phyloP scores from a whole-genome alignment of 2,797 vertebrate species.

The Pygocentrus nattereri region DNA sequence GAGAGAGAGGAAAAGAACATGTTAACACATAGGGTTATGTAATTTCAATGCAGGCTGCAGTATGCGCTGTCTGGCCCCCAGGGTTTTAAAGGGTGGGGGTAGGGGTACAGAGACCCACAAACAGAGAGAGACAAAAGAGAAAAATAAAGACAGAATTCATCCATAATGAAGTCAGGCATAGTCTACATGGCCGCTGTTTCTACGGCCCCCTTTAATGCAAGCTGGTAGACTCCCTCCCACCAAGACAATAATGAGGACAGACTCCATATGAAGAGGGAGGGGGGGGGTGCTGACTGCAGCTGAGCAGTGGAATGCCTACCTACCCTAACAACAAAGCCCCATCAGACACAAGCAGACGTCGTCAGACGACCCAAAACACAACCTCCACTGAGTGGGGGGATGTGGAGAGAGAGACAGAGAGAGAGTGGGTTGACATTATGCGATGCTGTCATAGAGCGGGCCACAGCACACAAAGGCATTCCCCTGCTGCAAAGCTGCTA shows the following conservation, averaged over 20 bases:
- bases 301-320: slow-evolving; percentile 29
- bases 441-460: slow-evolving; percentile 49
- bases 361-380: slow-evolving; percentile 25
- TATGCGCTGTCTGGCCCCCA: slow-evolving; percentile 66
- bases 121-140: slow-evolving; percentile 55
- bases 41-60: slow-evolving; percentile 77
- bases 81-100: slow-evolving; percentile 49
- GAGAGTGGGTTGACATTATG: slow-evolving; percentile 31
- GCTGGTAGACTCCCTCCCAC: slow-evolving; percentile 34
- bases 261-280: slow-evolving; percentile 63
- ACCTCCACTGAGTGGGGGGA: slow-evolving; percentile 20
- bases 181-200: slow-evolving; percentile 59
- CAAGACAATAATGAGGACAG: slow-evolving; percentile 62
- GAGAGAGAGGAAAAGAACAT: slow-evolving; percentile 44
- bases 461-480: slow-evolving; percentile 57
- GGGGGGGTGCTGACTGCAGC: slow-evolving; percentile 64
- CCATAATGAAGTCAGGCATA: slow-evolving; percentile 63
- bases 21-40: slow-evolving; percentile 71
- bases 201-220: slow-evolving; percentile 54
- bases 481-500: slow-evolving; percentile 49
- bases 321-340: slow-evolving; percentile 39
- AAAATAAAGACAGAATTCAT: slow-evolving; percentile 68
- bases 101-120: slow-evolving; percentile 24
- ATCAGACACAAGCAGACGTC: slow-evolving; percentile 40
- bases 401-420: not conserved